These are phyloP conservation scores for Clamator glandarius DNA, from an alignment of 2,797 vertebrate genomes.

Conservation along the genomic window DNA sequence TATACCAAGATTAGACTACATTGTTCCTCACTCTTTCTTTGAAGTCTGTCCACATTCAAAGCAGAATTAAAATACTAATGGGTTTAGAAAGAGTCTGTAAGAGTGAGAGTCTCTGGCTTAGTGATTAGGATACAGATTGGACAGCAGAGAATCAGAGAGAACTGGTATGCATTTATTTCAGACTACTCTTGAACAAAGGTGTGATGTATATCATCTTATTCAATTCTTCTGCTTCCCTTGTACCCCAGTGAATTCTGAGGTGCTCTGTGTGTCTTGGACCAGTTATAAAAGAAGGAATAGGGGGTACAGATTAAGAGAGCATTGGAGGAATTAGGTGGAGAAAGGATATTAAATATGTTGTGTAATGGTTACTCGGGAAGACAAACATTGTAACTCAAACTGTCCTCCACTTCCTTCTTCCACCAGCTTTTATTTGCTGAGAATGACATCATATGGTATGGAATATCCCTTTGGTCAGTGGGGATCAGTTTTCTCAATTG, in stretches of 20 bases:
- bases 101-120: neutral
- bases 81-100: neutral
- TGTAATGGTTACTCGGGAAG: no score
- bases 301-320: neutral
- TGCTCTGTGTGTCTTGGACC: neutral
- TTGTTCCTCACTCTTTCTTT: neutral
- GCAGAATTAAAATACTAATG: neutral
- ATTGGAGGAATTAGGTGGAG: neutral
- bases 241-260: neutral
- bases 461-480: no score
- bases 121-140: neutral
- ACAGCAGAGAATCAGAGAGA: neutral
- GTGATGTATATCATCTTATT: neutral
- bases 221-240: neutral
- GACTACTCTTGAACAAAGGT: rapidly evolving
- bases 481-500: no score
- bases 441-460: no score
- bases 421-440: no score
- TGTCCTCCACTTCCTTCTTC: no score
- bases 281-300: neutral
- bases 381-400: no score
- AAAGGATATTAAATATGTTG: neutral
- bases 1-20: neutral
- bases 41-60: neutral
- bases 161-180: neutral